Evolutionary conservation across 2,797 vertebrate genomes (phyloP), one percentile per base, ranked within the genome.

Genomic region (Syndactyla subalaris): DNA sequence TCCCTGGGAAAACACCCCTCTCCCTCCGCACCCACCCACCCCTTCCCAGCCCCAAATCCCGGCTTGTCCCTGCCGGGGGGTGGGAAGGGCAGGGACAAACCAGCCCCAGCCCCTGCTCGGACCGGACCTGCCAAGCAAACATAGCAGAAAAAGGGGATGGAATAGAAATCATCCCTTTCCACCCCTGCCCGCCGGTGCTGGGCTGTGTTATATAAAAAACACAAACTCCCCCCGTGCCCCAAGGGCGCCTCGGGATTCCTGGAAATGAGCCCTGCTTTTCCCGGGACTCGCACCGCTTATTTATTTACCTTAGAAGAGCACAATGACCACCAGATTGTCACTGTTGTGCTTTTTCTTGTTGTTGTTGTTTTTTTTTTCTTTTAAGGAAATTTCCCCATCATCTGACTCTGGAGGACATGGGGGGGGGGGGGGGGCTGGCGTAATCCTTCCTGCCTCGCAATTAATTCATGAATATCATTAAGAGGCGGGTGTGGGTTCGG

Each of bases 101-200:
- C 90, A 38, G 91, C 92, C 36, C 70, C 43, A 1, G 2, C 43
- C n/a, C 82, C 59, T 29, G 54, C 77, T 34, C 30, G 2, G 8
- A 75, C 92, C 88, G 88, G 63, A 93, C 95, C 38, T 13, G 38
- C 51, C 91, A 2, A 90, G 94, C 88, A 94, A 97, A 96, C 80
- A 95, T 2, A 57, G 92, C 89, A 85, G 92, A 71, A 79, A 88
- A 86, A 54, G 14, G 8, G 12, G 5, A 4, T 14, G 1, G 1
- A 39, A 14, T 4, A 14, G 34, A 34, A 73, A 32, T 58, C 26
- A 36, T 24, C 62, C 70, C 62, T 54, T 13, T 55, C 23, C 2
- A 36, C 1, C 7, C 46, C 26, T 63, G 71, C 43, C 4, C 18
- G 71, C 78, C n/a, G 24, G 24, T 24, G 76, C 79, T 67, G 17